Base-by-base conservation (phyloP, 2,113 vertebrate species). In the Corythaixoides concolor region DNA sequence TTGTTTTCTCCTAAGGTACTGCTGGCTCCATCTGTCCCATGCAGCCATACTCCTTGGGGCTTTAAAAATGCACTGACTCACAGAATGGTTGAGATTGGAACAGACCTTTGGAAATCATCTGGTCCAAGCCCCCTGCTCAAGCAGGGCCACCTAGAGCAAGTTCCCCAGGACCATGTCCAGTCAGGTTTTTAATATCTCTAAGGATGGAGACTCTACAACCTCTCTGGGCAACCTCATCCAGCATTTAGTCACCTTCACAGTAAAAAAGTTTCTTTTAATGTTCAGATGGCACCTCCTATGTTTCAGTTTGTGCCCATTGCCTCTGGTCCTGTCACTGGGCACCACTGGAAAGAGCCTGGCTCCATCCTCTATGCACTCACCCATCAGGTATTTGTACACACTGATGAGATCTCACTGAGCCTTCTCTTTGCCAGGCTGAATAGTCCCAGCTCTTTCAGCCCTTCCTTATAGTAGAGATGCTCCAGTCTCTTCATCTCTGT, bases 1-100 rank as follows among this genome's bases (percentile, higher is more conserved):
- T 24, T 88, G 84, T 89, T 89, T 96, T 83, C 85, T 89, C 35
- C 73, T 92, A 67, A 95, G 82, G 88, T 92, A 92, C 90, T 94
- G 82, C 67, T 77, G 89, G 74, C 67, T 97, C 56, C 27, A 47
- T 55, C 49, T 53, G 39, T 43, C 30, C 69, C 80, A 68, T 8
- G 11, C 16, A 85, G 50, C 26, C 67, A 32, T 23, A 47, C 4
- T 84, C 50, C 30, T 37, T 3, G 1, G 21, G n/a, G 41, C 47
- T 91, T 85, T 70, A 72, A 77, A 93, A 92, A 53, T 12, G 11
- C 76, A 69, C 21, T 60, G 33, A 56, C 30, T 73, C 27, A 32
- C 41, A 45, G 67, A 88, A 64, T 8, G 12, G 21, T 1, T 80
- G 30, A 73, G 22, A 41, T 45, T 53, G 32, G 14, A 80, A 73